A percentile compares a stretch with the other conserved stretches of the same genome.
phyloP scores from a whole-genome alignment of 2,113 vertebrate species.

The Cranoglanis bouderius region DNA sequence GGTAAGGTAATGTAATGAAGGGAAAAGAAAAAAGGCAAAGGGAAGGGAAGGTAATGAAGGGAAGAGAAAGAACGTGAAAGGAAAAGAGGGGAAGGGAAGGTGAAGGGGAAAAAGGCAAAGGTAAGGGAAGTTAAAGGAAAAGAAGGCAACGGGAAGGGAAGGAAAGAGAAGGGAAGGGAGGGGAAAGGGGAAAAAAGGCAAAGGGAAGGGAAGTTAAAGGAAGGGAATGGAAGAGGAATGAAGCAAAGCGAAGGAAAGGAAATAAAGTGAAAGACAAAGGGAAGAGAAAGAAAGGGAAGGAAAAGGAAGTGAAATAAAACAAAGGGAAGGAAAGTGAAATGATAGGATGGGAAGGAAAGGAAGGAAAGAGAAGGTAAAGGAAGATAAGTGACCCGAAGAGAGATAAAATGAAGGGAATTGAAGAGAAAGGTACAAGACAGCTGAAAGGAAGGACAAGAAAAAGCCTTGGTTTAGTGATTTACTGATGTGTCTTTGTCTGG shows the following conservation, averaged over 20 bases:
- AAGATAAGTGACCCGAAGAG: too few species aligned
- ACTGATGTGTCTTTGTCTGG: neutral
- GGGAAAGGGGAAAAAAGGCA: neutral
- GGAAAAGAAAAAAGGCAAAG: neutral
- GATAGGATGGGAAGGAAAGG: neutral
- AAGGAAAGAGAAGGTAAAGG: neutral
- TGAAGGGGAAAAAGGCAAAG: fast-evolving
- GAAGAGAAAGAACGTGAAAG: neutral
- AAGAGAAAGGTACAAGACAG: neutral
- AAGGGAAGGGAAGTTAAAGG: fast-evolving
- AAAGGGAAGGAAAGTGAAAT: neutral
- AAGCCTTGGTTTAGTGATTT: neutral
- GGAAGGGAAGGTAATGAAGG: too few species aligned
- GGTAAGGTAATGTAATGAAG: too few species aligned
- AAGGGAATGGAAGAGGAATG: fast-evolving
- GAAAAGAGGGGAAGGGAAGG: too few species aligned
- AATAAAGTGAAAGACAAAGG: neutral
- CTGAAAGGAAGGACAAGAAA: neutral
- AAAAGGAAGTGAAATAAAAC: neutral
- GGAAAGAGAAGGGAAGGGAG: neutral
- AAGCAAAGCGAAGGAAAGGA: neutral
- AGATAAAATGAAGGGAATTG: neutral
- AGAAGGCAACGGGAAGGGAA: neutral
- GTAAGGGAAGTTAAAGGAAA: too few species aligned
- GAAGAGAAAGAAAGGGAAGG: neutral